These are phyloP conservation scores for Dolichoris vasculosae DNA, from an alignment of 1,140 invertebrate species.

Conservation along the genomic window DNA sequence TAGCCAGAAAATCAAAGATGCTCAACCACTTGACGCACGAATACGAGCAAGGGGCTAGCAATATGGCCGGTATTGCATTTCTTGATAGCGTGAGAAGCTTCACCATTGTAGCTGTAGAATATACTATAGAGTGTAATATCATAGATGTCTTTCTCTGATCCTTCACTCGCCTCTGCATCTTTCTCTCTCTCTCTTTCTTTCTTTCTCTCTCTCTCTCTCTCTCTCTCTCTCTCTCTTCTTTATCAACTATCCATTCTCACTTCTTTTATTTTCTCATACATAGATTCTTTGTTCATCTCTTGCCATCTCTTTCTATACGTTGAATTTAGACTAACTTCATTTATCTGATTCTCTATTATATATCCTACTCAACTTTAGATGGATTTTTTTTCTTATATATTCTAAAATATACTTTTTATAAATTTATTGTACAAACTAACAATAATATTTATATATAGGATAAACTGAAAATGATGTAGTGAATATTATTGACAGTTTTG, in stretches of 20 bases:
- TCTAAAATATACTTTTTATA: too few relatives aligned
- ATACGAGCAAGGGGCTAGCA: slow-evolving; percentile 54
- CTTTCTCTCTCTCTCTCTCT: background rate
- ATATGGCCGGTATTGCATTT: slow-evolving; percentile 60
- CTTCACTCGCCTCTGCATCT: background rate
- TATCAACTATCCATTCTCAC: background rate
- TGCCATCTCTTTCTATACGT: too few relatives aligned
- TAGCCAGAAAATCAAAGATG: slow-evolving; percentile 55
- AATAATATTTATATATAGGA: too few relatives aligned
- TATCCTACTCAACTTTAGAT: too few relatives aligned
- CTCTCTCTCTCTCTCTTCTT: slow-evolving; percentile 42
- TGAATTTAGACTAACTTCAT: too few relatives aligned
- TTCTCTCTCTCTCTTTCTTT: background rate
- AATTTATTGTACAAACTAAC: too few relatives aligned
- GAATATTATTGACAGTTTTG: too few relatives aligned
- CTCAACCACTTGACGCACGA: slow-evolving; percentile 51
- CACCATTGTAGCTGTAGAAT: background rate
- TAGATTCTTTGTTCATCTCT: background rate
- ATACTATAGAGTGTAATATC: slow-evolving; percentile 12
- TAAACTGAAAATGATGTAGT: too few relatives aligned
- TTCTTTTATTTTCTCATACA: background rate
- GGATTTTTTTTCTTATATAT: too few relatives aligned
- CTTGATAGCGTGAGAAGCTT: slow-evolving; percentile 16
- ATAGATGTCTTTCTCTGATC: background rate
- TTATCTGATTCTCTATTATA: too few relatives aligned